Evolutionary conservation across 1,140 invertebrate species (phyloP).

Genomic region (Drosophila nannoptera): DNA sequence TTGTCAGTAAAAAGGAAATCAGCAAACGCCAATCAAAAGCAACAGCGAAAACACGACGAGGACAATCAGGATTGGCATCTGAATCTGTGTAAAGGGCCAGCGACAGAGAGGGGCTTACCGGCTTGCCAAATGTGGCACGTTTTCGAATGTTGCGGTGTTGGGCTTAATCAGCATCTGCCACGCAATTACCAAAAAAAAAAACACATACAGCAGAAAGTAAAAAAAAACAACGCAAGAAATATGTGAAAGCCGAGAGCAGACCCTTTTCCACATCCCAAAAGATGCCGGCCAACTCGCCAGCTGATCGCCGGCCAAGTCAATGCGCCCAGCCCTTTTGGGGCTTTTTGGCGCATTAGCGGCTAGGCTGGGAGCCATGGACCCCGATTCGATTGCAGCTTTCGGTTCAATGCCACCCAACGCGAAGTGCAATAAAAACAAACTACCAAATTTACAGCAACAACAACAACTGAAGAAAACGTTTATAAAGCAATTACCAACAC

Average conservation of each 20-base stretch:
- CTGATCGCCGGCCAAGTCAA: constrained; percentile 3
- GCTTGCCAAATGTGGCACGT: constrained; percentile 71
- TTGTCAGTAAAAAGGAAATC: constrained; percentile 70
- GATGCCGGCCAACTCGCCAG: constrained; percentile 1
- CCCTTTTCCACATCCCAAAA: constrained; percentile 55
- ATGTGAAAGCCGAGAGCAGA: constrained; percentile 71
- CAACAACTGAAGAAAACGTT: constrained; percentile 56
- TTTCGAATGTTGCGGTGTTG: constrained; percentile 68
- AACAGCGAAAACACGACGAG: constrained; percentile 33
- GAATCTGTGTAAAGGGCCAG: constrained; percentile 35
- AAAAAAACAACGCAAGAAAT: constrained; percentile 41
- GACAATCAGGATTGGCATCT: constrained; percentile 48
- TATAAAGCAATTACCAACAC: constrained; percentile 73
- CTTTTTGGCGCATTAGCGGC: constrained; percentile 73
- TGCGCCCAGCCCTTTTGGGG: constrained; percentile 49
- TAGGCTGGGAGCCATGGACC: constrained; percentile 28
- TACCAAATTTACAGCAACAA: constrained; percentile 59
- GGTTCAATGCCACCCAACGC: constrained; percentile 73
- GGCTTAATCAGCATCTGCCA: constrained; percentile 69
- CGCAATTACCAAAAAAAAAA: constrained; percentile 62
- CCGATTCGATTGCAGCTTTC: constrained; percentile 20
- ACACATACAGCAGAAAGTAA: constrained; percentile 18
- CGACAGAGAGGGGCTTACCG: constrained; percentile 2
- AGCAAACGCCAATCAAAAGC: constrained; percentile 72
- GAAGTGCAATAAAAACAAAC: constrained; percentile 66